These are phyloP conservation scores for Deroplatys truncata DNA, from an alignment of 2,888 invertebrate genomes.

Conservation along the genomic window DNA sequence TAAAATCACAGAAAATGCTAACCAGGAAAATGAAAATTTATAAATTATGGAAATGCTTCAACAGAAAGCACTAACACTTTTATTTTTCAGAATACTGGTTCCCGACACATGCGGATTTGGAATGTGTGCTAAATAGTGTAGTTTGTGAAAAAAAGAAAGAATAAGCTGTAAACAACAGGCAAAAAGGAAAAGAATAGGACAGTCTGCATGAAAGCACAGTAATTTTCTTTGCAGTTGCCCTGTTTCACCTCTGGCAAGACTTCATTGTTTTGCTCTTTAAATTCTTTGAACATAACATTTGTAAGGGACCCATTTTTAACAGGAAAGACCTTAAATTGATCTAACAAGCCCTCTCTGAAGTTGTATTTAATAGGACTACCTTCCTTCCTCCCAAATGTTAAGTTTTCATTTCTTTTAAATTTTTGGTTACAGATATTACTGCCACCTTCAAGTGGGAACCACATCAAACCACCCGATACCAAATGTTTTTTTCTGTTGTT, in stretches of 20 bases:
- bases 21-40: background rate
- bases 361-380: no score
- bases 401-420: background rate
- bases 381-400: background rate
- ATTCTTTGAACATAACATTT: background rate
- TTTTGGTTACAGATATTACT: background rate
- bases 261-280: background rate
- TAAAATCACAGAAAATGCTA: background rate
- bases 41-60: background rate
- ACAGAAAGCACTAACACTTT: background rate
- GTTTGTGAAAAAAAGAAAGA: background rate
- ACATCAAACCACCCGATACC: background rate
- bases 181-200: background rate
- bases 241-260: background rate
- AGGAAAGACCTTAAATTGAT: background rate
- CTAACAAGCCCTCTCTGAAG: no score
- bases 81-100: background rate
- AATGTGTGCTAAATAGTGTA: background rate
- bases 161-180: background rate
- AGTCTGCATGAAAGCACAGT: background rate
- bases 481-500: background rate
- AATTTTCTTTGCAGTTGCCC: background rate
- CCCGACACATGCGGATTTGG: background rate
- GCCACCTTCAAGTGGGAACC: background rate
- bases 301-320: background rate